Evolutionary conservation across 2,888 invertebrate genomes (phyloP), one percentile per base, ranked within the genome.

Genomic region (Mythimna pallens): DNA sequence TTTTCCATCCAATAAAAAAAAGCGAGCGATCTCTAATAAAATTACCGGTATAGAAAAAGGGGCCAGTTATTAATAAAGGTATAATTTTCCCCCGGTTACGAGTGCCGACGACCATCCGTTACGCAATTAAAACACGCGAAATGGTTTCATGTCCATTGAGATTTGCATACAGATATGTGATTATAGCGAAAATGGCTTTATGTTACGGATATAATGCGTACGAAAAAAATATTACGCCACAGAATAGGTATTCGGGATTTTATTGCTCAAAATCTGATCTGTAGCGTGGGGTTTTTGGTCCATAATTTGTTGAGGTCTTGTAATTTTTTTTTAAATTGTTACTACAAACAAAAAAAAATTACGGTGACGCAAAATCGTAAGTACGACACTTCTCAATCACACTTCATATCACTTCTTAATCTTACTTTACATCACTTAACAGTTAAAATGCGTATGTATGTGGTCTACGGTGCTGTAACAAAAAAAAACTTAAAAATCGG

Each of bases 111-210:
- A 88, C 91, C 93, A 91, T 91, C 89, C 90, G 91, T 92, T 90
- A 90, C 87, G 92, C 93, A 94, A 94, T 94, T 94, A 94, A 93
- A 92, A 87, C 91, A 87, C 87, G 88, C 88, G 89, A 87, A 91
- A 93, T 90, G 91, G 89, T 85, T 88, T 81, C 85, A 70, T 89
- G 90, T 92, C 93, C 93, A 92, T 91, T 89, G 93, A 94, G 93
- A 94, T 94, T 94, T 94, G 94, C 94, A 94, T 94, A 93, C 90
- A 93, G 92, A 94, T 93, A 92, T 91, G 90, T 91, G 91, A 93
- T 94, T 94, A 93, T 92, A 89, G 89, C 87, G 85, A 90, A 89
- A 91, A 91, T 86, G 91, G 90, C 85, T 89, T 89, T 88, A 89
- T 87, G 83, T 88, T 82, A 81, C 80, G 80, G 76, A 74, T 81